Percentiles rank a stretch among this genome's conserved stretches.
These are phyloP conservation scores for Cyrtonyx montezumae DNA, from an alignment of 2,113 vertebrate species.

Conservation along the genomic window DNA sequence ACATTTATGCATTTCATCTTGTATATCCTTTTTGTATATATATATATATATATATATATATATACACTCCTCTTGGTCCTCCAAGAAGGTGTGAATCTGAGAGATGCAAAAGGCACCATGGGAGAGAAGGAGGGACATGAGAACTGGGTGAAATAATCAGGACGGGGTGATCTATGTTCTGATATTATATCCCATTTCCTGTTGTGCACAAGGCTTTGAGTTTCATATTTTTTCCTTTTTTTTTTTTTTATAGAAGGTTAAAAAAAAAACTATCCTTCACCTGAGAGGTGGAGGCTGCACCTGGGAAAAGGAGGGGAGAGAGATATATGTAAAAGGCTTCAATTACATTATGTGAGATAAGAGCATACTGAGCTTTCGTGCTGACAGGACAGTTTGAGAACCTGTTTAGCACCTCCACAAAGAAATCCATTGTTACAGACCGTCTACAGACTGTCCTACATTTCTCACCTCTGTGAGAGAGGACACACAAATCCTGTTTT, in stretches of 20 bases:
- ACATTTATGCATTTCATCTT: background rate
- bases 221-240: background rate
- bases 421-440: background rate
- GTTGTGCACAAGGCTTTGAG: background rate
- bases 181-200: background rate
- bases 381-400: background rate
- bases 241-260: background rate
- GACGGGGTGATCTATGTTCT: background rate
- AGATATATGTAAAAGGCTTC: background rate
- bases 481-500: background rate
- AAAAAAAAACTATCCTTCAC: background rate
- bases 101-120: background rate
- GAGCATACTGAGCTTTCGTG: background rate
- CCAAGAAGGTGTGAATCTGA: background rate
- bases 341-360: background rate
- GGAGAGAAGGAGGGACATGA: background rate
- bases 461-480: fast-evolving
- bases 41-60: background rate
- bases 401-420: background rate
- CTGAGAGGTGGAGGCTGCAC: background rate
- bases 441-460: background rate
- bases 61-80: background rate
- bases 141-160: background rate
- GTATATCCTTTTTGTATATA: background rate
- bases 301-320: background rate